phyloP scores from a whole-genome alignment of 2,113 vertebrate species.

The Acanthisitta chloris region DNA sequence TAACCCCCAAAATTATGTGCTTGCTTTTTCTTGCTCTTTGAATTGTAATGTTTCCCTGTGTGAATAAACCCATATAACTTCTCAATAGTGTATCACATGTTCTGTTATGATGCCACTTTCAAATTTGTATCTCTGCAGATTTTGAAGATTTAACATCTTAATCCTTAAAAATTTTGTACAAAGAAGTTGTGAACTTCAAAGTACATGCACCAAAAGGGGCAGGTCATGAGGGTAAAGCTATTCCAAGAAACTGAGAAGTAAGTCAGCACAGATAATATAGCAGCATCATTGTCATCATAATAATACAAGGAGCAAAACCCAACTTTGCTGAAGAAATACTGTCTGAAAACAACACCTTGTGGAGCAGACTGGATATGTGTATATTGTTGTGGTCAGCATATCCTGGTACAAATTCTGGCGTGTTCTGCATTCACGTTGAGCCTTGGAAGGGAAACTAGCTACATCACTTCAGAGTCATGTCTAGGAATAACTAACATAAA shows the following conservation, averaged over 20 bases:
- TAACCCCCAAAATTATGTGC: neutral
- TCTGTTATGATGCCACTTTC: neutral
- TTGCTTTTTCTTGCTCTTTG: neutral
- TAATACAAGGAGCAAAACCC: neutral
- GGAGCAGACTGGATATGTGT: neutral
- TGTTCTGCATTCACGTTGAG: neutral
- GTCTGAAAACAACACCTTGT: neutral
- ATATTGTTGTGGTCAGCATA: neutral
- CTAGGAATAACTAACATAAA: neutral
- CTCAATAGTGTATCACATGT: rapidly evolving
- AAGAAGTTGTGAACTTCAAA: neutral
- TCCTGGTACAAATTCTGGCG: neutral
- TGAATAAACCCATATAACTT: neutral
- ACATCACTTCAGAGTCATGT: neutral
- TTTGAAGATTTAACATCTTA: neutral
- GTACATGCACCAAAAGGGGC: neutral
- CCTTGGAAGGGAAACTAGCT: neutral
- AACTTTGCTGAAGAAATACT: too few relatives aligned
- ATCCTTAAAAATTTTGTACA: neutral
- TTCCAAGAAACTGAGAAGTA: neutral
- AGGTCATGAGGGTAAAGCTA: neutral
- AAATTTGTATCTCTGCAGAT: neutral
- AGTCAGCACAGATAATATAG: rapidly evolving
- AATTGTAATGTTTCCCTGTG: neutral
- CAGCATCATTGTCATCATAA: too few relatives aligned